Conservation (phyloP, 2,113 vertebrate species). For the Glaucidium brasilianum region DNA sequence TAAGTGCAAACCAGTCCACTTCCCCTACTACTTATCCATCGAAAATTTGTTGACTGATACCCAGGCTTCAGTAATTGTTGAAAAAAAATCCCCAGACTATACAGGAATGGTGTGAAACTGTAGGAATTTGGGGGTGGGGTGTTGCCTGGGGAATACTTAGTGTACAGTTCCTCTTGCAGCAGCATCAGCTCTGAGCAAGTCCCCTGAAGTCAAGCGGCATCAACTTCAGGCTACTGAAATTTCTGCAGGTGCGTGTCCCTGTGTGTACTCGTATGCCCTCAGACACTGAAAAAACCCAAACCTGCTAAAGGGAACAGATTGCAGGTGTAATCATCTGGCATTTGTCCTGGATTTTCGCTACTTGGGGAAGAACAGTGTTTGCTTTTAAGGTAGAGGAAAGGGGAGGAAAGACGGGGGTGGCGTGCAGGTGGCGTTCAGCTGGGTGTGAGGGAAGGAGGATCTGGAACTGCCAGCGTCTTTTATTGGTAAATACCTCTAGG, state of each 20-base stretch:
- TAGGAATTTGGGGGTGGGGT: neutral
- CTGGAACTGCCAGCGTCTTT: neutral
- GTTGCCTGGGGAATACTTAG: neutral
- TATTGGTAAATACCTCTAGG: slow-evolving; percentile 5
- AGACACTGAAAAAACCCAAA: neutral
- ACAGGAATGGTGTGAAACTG: neutral
- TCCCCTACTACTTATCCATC: neutral
- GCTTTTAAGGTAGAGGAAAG: neutral
- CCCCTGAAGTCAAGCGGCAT: neutral
- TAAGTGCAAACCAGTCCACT: neutral
- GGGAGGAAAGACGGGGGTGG: neutral
- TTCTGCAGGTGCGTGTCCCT: fast-evolving
- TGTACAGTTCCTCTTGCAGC: neutral
- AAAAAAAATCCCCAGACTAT: neutral
- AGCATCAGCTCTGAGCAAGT: neutral
- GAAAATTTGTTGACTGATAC: neutral
- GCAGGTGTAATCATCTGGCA: slow-evolving; percentile 56
- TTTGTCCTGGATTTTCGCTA: neutral
- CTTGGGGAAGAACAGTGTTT: neutral
- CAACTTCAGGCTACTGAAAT: neutral
- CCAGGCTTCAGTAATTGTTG: neutral
- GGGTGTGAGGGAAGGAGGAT: neutral
- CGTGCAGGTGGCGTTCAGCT: neutral
- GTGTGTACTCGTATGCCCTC: neutral
- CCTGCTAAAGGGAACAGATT: neutral